These are phyloP conservation scores for Monarcha castaneiventris DNA, from an alignment of 2,113 vertebrate genomes.

Conservation along the genomic window DNA sequence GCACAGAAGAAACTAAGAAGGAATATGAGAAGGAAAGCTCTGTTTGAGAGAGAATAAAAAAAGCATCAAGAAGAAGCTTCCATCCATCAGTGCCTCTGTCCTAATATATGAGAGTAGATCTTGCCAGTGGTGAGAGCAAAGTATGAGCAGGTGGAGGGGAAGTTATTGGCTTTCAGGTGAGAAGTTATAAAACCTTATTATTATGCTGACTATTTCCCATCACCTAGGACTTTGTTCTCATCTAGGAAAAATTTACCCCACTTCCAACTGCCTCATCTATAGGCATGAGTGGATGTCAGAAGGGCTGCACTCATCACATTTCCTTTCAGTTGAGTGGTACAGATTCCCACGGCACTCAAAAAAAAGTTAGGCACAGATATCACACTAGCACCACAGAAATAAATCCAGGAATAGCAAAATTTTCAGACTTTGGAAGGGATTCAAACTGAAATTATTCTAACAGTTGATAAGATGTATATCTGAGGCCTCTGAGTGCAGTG, in stretches of 20 bases:
- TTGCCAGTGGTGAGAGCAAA: not conserved
- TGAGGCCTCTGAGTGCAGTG: not conserved
- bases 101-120: not conserved
- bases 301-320: not conserved
- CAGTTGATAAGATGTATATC: constrained; percentile 4
- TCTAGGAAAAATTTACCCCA: not conserved
- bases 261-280: not conserved
- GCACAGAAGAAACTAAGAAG: not conserved
- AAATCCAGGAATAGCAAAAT: not conserved
- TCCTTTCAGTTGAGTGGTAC: not conserved
- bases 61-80: not conserved
- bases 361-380: not conserved
- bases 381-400: not conserved
- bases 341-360: not conserved
- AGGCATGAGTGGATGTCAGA: not conserved
- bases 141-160: not conserved
- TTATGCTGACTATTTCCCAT: not conserved
- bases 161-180: not conserved
- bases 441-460: constrained; percentile 16
- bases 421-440: not conserved
- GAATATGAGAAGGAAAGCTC: not conserved
- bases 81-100: not conserved
- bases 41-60: not conserved
- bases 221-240: not conserved
- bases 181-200: not conserved